Evolutionary conservation across 2,113 vertebrate species (phyloP).

Genomic region (Macquaria australasica): DNA sequence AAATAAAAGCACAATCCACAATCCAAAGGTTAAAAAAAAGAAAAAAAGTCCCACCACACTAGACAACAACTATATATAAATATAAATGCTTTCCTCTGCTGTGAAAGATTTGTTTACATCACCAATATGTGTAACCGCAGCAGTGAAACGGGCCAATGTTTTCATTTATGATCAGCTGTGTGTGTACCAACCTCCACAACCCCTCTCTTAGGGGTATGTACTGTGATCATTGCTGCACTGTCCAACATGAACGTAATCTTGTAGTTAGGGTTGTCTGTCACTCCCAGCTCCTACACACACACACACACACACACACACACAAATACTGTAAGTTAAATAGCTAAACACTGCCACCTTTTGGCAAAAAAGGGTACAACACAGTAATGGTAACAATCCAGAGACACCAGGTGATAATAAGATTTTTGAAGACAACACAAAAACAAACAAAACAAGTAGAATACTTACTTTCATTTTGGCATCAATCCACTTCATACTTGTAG

Average conservation of each 20-base stretch:
- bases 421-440: neutral
- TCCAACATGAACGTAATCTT: conserved; percentile 99
- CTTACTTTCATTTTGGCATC: conserved; percentile 99
- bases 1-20: neutral
- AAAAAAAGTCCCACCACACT: neutral
- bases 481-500: conserved; percentile 99
- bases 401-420: neutral
- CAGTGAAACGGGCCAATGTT: neutral
- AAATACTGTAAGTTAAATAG: conserved; percentile 6
- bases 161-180: conserved; percentile 6
- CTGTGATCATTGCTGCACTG: conserved; percentile 99
- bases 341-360: conserved; percentile 67
- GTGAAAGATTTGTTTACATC: neutral
- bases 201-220: conserved; percentile 96
- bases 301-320: conserved; percentile 28
- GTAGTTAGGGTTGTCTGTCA: conserved; percentile 96
- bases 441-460: conserved; percentile 31
- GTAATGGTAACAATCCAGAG: neutral
- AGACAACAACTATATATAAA: neutral
- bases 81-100: neutral
- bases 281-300: conserved; percentile 92
- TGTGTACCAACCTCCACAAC: conserved; percentile 93
- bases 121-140: neutral
- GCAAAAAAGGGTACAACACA: conserved; percentile 16
- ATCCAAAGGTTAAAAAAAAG: neutral